Conservation (phyloP, 1,140 invertebrate genomes). For the Sinella curviseta region DNA sequence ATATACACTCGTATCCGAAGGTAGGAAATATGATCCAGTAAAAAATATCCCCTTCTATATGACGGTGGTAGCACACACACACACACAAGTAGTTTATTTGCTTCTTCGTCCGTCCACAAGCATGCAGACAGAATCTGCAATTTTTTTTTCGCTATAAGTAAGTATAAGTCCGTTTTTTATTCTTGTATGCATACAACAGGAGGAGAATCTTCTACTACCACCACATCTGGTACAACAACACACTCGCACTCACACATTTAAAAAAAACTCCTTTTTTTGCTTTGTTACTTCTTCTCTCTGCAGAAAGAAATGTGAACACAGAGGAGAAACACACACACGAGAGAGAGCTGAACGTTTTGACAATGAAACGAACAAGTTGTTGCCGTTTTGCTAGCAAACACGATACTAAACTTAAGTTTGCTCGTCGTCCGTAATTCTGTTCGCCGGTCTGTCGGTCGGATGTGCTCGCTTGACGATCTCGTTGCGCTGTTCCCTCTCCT, state of each 20-base stretch:
- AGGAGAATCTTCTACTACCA: neutral
- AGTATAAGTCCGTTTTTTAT: neutral
- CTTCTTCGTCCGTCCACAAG: too few species aligned
- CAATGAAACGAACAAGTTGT: slow-evolving; percentile 37
- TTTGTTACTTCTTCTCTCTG: neutral
- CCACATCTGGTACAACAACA: slow-evolving; percentile 3
- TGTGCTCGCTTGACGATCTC: slow-evolving; percentile 21
- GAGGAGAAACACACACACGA: slow-evolving; percentile 9
- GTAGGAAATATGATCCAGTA: too few species aligned
- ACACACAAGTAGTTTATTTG: too few species aligned
- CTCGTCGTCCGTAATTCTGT: slow-evolving; percentile 12
- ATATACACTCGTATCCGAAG: neutral
- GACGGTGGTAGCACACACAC: too few species aligned
- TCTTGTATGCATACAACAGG: neutral
- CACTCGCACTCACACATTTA: neutral
- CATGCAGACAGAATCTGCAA: neutral
- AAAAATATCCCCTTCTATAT: too few species aligned
- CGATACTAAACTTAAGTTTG: slow-evolving; percentile 27
- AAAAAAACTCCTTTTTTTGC: neutral
- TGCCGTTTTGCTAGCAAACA: slow-evolving; percentile 38
- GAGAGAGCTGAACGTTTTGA: slow-evolving; percentile 10
- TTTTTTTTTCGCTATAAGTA: neutral
- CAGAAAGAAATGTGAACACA: neutral
- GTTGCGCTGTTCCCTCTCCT: neutral
- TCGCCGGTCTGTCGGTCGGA: slow-evolving; percentile 22